These are phyloP conservation scores for Pseudoips prasinana DNA, from an alignment of 2,888 invertebrate genomes.

Conservation along the genomic window DNA sequence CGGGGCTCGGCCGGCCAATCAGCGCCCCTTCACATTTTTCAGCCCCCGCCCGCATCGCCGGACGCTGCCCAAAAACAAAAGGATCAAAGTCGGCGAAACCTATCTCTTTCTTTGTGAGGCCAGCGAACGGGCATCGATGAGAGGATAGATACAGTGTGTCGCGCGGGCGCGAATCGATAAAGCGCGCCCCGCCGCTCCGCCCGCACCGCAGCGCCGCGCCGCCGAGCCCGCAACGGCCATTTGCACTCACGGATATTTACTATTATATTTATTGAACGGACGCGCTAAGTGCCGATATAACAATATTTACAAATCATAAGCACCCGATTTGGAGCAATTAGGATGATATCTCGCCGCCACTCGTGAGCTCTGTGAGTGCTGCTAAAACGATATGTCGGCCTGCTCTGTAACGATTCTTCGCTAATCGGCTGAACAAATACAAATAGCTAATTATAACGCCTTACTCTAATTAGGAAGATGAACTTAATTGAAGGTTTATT, in stretches of 20 bases:
- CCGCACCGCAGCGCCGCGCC: slow-evolving; percentile 43
- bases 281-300: slow-evolving; percentile 72
- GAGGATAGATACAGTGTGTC: slow-evolving; percentile 80
- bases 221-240: slow-evolving; percentile 68
- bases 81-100: slow-evolving; percentile 82
- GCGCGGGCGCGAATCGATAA: slow-evolving; percentile 81
- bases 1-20: slow-evolving; percentile 72
- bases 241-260: slow-evolving; percentile 81
- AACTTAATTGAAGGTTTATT: too few relatives aligned
- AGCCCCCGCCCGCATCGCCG: slow-evolving; percentile 79
- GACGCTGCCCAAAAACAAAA: slow-evolving; percentile 83
- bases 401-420: too few relatives aligned
- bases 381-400: slow-evolving; percentile 22
- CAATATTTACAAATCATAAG: slow-evolving; percentile 70
- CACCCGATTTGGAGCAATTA: slow-evolving; percentile 55
- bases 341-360: slow-evolving; percentile 34
- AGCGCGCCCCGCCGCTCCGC: slow-evolving; percentile 49
- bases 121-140: slow-evolving; percentile 78
- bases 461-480: too few relatives aligned
- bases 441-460: too few relatives aligned
- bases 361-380: slow-evolving; percentile 20
- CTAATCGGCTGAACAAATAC: too few relatives aligned
- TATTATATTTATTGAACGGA: slow-evolving; percentile 82
- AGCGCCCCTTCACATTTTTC: slow-evolving; percentile 79
- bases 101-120: slow-evolving; percentile 82